Conservation (phyloP, 2,113 vertebrate genomes). For the Arvicanthis niloticus region DNA sequence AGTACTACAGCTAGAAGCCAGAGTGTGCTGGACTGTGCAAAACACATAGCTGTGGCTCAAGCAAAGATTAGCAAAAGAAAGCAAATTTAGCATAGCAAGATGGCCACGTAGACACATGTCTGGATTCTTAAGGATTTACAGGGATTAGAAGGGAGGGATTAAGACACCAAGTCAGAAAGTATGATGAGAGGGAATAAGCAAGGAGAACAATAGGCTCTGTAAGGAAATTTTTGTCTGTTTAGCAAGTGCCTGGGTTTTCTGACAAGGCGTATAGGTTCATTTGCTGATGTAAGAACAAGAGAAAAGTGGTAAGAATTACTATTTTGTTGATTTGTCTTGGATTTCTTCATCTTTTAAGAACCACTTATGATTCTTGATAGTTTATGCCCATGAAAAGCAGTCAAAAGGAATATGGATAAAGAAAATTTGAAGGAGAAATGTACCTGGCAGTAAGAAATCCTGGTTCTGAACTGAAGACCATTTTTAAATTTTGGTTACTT, state of each 20-base stretch:
- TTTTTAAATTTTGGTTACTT: slow-evolving; percentile 1
- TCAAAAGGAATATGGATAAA: background rate
- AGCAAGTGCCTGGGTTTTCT: background rate
- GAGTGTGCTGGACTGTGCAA: background rate
- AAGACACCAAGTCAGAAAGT: background rate
- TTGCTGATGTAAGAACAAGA: background rate
- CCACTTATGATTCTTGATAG: background rate
- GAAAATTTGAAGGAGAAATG: background rate
- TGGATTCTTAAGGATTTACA: background rate
- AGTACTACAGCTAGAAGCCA: background rate
- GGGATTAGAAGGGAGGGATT: background rate
- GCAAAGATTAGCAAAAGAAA: background rate
- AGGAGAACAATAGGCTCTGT: background rate
- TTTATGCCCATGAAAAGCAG: background rate
- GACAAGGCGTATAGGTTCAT: background rate
- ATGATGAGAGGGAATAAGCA: background rate
- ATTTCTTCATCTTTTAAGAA: background rate
- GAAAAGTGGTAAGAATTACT: background rate
- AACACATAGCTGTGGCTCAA: background rate
- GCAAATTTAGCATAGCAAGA: background rate
- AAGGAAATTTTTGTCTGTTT: background rate
- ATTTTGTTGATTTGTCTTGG: background rate
- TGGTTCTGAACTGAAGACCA: background rate
- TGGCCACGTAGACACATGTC: background rate
- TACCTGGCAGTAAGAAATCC: background rate